Evolutionary conservation across 2,888 invertebrate genomes (phyloP), one percentile per base, ranked within the genome.

Genomic region (Apamea epomidion): DNA sequence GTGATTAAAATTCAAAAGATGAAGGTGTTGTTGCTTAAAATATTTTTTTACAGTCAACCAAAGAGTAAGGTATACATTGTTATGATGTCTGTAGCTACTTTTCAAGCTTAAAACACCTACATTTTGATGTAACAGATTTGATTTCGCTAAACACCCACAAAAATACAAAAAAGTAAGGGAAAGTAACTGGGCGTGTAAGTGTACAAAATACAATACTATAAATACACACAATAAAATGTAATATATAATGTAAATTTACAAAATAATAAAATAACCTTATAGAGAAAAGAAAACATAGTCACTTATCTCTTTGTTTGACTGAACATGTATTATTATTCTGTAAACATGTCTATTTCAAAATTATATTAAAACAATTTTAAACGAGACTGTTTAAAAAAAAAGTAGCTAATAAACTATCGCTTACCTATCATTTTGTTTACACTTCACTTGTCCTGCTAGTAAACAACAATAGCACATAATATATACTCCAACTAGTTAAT

Each of bases 401-500:
- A 18, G 2, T 25, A 14, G n/a, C 12, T 5, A 73, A 54, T 48
- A 25, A 42, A 48, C 21, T 29, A 45, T 51, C 48, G 42, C 81
- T 82, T 45, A 82, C 82, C 62, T 37, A 83, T 68, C 82, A 82
- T 82, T 51, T 29, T 71, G 77, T 81, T 37, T n/a, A 32, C 64
- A 68, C 67, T 78, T 72, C 45, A 78, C 71, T 83, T 81, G 45
- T 29, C 32, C 58, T 82, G 25, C 5, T 58, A 48, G 14, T 42
- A 48, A 60, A 67, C 4, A n/a, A 42, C 62, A 58, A 78, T 32
- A 58, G 29, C 60, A 68, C 51, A 65, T 29, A 62, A 67, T 82
- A 58, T 69, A 32, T 2, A 16, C 7, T 12, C 58, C n/a, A 48
- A 25, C 25, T 60, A 74, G 51, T 70, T 54, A 62, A 48, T 68